Evolutionary conservation across 2,113 vertebrate species (phyloP).

Genomic region (Myotis brandtii): DNA sequence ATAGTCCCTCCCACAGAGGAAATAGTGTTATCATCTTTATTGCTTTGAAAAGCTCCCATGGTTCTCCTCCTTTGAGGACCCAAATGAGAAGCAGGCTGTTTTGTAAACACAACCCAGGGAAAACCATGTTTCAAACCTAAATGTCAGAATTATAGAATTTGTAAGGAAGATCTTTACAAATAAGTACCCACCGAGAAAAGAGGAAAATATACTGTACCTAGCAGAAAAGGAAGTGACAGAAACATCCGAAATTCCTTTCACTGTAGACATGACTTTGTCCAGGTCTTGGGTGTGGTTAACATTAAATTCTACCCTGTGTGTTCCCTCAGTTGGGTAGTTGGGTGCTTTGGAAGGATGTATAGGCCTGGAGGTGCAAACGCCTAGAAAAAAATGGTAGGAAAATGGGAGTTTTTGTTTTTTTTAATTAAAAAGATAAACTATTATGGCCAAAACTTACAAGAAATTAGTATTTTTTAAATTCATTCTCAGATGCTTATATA

Average conservation of each 20-base stretch:
- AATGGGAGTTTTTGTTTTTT: background rate
- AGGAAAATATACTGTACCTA: conserved; percentile 85
- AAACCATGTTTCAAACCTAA: conserved; percentile 62
- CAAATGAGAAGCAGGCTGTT: background rate
- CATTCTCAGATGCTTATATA: background rate
- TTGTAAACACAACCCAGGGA: background rate
- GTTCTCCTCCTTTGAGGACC: background rate
- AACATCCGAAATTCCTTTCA: conserved; percentile 84
- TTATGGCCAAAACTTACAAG: background rate
- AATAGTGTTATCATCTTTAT: background rate
- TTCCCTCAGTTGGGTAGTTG: conserved; percentile 73
- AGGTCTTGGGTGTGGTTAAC: conserved; percentile 81
- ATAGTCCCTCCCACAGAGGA: background rate
- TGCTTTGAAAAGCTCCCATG: background rate
- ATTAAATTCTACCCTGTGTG: conserved; percentile 91
- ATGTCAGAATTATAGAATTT: background rate
- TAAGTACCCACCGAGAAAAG: background rate
- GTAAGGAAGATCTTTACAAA: background rate
- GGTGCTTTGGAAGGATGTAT: conserved; percentile 83
- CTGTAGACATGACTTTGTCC: conserved; percentile 83
- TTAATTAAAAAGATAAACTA: conserved; percentile 33
- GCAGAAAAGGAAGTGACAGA: conserved; percentile 83
- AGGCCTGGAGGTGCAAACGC: conserved; percentile 81
- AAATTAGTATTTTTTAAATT: conserved; percentile 8
- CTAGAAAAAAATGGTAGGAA: conserved; percentile 71